Evolutionary conservation across 2,888 invertebrate genomes (phyloP), one percentile per base, ranked within the genome.

Genomic region (Pharmacophagus antenor): DNA sequence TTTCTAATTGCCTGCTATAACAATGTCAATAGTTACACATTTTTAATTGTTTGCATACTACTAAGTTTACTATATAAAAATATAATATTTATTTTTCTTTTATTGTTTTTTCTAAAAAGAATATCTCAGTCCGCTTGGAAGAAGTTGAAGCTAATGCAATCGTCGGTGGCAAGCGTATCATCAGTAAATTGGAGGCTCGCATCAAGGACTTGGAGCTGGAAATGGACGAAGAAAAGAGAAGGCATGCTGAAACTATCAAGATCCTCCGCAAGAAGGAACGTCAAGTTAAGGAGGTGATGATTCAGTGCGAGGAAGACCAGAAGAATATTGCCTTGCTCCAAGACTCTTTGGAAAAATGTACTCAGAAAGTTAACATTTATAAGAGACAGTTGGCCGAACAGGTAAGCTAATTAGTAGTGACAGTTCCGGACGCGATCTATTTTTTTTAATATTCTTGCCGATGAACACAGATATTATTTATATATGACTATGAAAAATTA

Each of bases 241-340:
- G 98, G 84, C 98, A 99, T 91, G 95, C 97, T 71, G 98, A 99
- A 91, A 98, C 98, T 77, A 97, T 98, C 87, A 98, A 98, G 93
- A 97, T 98, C 85, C 93, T 98, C 81, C 96, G 98, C 91, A 99
- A 99, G 94, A 99, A 99, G 95, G 98, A 99, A 85, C 97, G 98
- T 79, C 94, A 95, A 79, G 95, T 98, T 80, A 98, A 99, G 93
- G 98, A 98, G 89, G 95, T 98, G 68, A 94, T 98, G 91, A 95
- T 98, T 75, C 97, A 97, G 87, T 95, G 96, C 79, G 98, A 98
- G 88, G 98, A 99, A 87, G 98, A 99, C 91, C 96, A 98, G 90
- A 98, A 98, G 95, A 98, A 97, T 92, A 96, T 98, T 77, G 91
- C 94, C 69, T 92, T 99, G 76, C 94, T 98, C 73, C 97, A 98